Evolutionary conservation across 1,140 invertebrate genomes (phyloP).

Genomic region (Scylla paramamosain): DNA sequence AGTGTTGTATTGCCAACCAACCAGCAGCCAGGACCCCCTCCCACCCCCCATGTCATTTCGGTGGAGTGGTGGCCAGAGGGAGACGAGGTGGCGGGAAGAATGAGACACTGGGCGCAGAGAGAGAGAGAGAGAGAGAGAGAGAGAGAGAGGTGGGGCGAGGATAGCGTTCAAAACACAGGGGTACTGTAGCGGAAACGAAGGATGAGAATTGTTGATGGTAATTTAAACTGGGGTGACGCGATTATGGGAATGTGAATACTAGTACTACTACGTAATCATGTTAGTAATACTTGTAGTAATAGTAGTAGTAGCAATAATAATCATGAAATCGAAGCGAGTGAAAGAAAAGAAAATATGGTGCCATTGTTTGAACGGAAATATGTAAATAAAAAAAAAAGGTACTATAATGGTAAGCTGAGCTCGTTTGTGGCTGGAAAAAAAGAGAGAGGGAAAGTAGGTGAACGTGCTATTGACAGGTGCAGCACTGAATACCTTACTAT

Average conservation of each 20-base stretch:
- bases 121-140: constrained; percentile 3
- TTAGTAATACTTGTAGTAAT: background rate
- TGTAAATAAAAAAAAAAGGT: background rate
- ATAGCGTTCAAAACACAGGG: no score
- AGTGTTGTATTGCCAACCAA: constrained; percentile 21
- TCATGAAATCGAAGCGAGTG: background rate
- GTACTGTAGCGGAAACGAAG: background rate
- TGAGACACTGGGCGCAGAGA: background rate
- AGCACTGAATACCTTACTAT: no score
- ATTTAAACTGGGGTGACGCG: no score
- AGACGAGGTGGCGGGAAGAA: background rate
- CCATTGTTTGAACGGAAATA: background rate
- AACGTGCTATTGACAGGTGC: no score
- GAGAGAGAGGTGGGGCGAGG: background rate
- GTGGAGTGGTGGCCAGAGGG: background rate
- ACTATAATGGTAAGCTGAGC: background rate
- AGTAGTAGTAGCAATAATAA: background rate
- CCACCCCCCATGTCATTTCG: background rate
- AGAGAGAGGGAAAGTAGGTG: no score
- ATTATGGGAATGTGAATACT: no score
- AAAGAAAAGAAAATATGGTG: background rate
- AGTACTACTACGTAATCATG: background rate
- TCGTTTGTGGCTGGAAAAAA: background rate
- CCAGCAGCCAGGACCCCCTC: background rate
- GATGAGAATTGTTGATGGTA: background rate